Percentiles rank a stretch among this genome's conserved stretches.
Conservation (phyloP, 2,888 invertebrate species). For the Ctenicera cuprea region DNA sequence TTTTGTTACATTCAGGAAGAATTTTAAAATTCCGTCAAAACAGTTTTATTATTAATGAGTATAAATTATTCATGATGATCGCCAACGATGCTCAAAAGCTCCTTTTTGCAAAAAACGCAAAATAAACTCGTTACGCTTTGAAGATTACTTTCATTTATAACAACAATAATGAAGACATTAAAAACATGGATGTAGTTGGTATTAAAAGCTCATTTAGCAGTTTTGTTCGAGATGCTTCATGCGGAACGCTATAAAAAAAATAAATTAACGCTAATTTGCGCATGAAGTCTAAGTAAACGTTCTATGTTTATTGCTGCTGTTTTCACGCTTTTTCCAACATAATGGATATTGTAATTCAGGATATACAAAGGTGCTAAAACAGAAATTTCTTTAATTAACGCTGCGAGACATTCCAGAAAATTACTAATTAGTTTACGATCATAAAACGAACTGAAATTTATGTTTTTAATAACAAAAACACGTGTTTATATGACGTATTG, state of each 20-base stretch:
- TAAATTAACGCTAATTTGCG: constrained; percentile 9
- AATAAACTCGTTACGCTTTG: constrained; percentile 12
- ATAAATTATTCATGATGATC: constrained; percentile 23
- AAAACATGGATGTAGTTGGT: neutral
- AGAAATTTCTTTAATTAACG: too few species aligned
- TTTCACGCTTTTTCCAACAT: neutral
- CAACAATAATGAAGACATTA: constrained; percentile 31
- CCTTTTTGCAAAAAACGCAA: neutral
- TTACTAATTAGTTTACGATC: neutral
- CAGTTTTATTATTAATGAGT: constrained; percentile 3
- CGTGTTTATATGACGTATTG: constrained; percentile 28
- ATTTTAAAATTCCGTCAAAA: constrained; percentile 11
- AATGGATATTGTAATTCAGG: too few species aligned
- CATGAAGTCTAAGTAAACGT: neutral
- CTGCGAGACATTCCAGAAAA: too few species aligned
- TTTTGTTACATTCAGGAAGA: constrained; percentile 3
- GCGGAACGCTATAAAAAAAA: constrained; percentile 8
- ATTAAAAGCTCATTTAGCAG: constrained; percentile 27
- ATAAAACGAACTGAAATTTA: constrained; percentile 1
- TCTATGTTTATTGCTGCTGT: neutral
- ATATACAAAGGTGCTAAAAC: too few species aligned
- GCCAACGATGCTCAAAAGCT: neutral
- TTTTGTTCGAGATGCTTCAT: neutral
- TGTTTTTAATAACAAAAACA: constrained; percentile 12
- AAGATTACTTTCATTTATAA: constrained; percentile 17